A percentile compares a stretch with the other conserved stretches of the same genome.
phyloP scores from a whole-genome alignment of 2,113 vertebrate genomes.

The Carettochelys insculpta region DNA sequence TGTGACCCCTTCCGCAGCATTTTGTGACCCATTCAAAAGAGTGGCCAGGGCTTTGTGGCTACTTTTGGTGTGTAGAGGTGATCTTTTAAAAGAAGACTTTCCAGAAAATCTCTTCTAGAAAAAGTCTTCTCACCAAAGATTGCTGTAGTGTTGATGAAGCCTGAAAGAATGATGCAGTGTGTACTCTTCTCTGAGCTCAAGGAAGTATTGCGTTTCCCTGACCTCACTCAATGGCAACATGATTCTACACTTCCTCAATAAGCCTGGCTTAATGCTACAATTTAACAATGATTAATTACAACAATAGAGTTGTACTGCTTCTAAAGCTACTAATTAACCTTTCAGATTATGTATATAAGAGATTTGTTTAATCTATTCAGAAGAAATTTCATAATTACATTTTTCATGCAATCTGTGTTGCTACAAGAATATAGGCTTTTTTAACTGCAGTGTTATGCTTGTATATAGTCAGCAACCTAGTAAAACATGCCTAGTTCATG shows the following conservation, averaged over 20 bases:
- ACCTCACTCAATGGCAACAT: neutral
- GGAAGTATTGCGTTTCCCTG: neutral
- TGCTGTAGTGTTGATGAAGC: too few species aligned
- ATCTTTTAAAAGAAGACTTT: too few species aligned
- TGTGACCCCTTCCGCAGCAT: too few species aligned
- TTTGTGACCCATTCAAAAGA: too few species aligned
- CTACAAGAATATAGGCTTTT: neutral
- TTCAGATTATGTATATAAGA: neutral
- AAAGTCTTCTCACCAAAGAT: too few species aligned
- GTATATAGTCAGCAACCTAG: neutral
- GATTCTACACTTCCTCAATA: neutral
- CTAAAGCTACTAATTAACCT: neutral
- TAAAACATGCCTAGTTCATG: neutral
- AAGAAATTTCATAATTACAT: neutral
- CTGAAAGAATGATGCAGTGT: neutral
- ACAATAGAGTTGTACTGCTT: neutral
- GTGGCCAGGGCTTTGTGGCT: too few species aligned
- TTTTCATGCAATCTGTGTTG: neutral
- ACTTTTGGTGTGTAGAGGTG: too few species aligned
- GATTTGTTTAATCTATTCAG: neutral
- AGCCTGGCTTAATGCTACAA: neutral
- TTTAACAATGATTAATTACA: neutral
- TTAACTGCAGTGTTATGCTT: neutral
- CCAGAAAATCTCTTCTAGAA: too few species aligned
- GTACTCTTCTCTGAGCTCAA: neutral